Evolutionary conservation across 1,140 invertebrate species (phyloP).

Genomic region (Ceratina calcarata): DNA sequence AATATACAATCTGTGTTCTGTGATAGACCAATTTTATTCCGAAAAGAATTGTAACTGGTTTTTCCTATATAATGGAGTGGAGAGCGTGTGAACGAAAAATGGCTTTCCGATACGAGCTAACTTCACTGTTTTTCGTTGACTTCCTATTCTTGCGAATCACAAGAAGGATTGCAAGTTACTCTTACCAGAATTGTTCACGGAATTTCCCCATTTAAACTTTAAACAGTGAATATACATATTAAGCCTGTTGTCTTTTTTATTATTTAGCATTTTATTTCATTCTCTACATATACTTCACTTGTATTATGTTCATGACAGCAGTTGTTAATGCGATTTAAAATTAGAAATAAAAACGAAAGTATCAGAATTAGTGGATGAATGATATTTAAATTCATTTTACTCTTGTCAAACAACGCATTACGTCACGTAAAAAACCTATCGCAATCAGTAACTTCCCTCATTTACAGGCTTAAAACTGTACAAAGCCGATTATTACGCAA

Average conservation of each 20-base stretch:
- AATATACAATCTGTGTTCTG: background rate
- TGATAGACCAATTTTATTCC: conserved; percentile 36
- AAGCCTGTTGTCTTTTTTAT: background rate
- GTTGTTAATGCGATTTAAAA: too few relatives aligned
- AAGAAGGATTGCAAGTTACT: conserved; percentile 10
- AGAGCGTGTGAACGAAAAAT: conserved; percentile 48
- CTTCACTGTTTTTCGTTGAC: conserved; percentile 24
- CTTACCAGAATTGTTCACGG: background rate
- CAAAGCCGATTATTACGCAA: too few relatives aligned
- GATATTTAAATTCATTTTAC: background rate
- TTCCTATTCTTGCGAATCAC: conserved; percentile 16
- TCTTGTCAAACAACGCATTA: background rate
- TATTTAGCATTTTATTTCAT: background rate
- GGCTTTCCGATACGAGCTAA: conserved; percentile 44
- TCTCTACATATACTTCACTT: too few relatives aligned
- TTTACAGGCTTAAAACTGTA: background rate
- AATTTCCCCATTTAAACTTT: conserved; percentile 9
- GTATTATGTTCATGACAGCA: too few relatives aligned
- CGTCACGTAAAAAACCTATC: background rate
- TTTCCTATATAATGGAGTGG: background rate
- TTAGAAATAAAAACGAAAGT: too few relatives aligned
- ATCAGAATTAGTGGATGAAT: background rate
- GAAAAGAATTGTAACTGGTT: conserved; percentile 3
- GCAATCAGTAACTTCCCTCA: background rate
- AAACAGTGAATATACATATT: background rate